phyloP scores from a whole-genome alignment of 2,888 invertebrate species.

The Synanthedon myopaeformis region DNA sequence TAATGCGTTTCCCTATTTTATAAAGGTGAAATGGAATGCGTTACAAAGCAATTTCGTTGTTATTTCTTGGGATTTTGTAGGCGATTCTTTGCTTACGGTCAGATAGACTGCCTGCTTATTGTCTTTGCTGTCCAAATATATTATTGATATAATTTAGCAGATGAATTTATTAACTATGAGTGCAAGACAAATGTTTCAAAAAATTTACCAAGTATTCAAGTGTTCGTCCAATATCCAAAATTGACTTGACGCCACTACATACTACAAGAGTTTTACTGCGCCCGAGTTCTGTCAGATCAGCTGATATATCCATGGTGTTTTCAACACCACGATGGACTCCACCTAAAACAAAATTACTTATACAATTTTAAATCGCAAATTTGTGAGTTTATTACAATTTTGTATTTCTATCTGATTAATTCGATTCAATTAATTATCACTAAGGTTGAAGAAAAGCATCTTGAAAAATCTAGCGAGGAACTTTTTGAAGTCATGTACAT shows the following conservation, averaged over 20 bases:
- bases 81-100: too few species aligned
- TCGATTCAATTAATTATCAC: too few species aligned
- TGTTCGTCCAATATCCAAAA: slow-evolving; percentile 94
- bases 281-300: slow-evolving; percentile 92
- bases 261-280: slow-evolving; percentile 89
- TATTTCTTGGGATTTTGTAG: too few species aligned
- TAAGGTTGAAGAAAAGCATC: too few species aligned
- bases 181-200: background rate
- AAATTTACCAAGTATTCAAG: slow-evolving; percentile 86
- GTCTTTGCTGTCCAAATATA: too few species aligned
- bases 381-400: too few species aligned
- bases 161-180: background rate
- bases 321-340: slow-evolving; percentile 95
- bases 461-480: too few species aligned
- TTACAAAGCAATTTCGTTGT: background rate
- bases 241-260: slow-evolving; percentile 97
- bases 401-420: too few species aligned
- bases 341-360: slow-evolving; percentile 61
- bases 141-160: too few species aligned
- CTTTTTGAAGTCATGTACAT: too few species aligned
- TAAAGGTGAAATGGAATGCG: background rate
- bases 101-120: too few species aligned
- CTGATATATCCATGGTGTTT: slow-evolving; percentile 90
- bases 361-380: too few species aligned
- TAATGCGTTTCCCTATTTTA: background rate